phyloP scores from a whole-genome alignment of 1,140 invertebrate genomes.

The Zaprionus vittiger region DNA sequence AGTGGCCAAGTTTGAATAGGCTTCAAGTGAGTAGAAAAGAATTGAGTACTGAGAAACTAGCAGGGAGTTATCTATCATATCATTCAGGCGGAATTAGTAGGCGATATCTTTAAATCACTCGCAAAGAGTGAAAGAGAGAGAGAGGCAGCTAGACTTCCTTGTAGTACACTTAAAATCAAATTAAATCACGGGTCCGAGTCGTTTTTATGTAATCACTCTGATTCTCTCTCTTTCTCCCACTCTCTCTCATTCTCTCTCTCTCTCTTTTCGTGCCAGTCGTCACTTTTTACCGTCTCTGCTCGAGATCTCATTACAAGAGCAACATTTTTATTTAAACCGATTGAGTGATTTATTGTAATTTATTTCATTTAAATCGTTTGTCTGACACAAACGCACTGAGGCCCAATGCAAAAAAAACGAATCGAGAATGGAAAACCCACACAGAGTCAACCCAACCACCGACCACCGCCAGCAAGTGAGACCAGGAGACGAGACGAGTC shows the following conservation, averaged over 20 bases:
- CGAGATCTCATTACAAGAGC: constrained; percentile 75
- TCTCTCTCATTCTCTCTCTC: neutral
- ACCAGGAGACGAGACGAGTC: constrained; percentile 16
- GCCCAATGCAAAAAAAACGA: constrained; percentile 28
- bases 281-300: constrained; percentile 26
- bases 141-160: neutral
- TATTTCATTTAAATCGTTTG: constrained; percentile 82
- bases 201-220: constrained; percentile 2
- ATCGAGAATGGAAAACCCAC: constrained; percentile 16
- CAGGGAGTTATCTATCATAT: neutral
- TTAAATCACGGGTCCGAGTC: neutral
- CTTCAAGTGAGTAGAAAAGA: constrained; percentile 15
- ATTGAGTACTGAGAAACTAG: neutral
- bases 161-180: neutral
- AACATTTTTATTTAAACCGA: constrained; percentile 77
- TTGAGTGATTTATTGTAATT: constrained; percentile 80
- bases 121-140: neutral
- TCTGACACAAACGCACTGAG: constrained; percentile 60
- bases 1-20: constrained; percentile 34
- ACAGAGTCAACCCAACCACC: constrained; percentile 36
- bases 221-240: neutral
- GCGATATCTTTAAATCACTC: neutral
- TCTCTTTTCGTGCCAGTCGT: neutral
- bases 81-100: neutral
- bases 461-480: constrained; percentile 13